These are phyloP conservation scores for Phlogophora meticulosa DNA, from an alignment of 2,888 invertebrate genomes.

Conservation along the genomic window DNA sequence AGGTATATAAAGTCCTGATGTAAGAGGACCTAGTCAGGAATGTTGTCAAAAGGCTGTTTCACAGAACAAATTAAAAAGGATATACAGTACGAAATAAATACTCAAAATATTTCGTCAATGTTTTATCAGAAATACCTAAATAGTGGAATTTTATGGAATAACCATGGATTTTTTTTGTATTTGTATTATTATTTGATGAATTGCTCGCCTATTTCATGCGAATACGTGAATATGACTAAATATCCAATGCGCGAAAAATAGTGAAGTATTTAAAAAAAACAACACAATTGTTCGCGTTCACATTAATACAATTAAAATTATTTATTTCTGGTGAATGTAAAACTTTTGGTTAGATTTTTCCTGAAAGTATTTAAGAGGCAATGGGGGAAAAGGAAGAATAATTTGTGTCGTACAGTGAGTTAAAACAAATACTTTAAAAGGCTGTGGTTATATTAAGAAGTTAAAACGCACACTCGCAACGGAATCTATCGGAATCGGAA, in stretches of 20 bases:
- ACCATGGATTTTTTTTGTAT: background rate
- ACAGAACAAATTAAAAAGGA: background rate
- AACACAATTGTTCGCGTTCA: too few relatives aligned
- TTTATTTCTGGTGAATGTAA: too few relatives aligned
- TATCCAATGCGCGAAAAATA: background rate
- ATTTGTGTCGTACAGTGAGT: too few relatives aligned
- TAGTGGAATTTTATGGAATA: background rate
- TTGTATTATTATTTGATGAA: background rate
- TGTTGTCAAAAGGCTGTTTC: background rate
- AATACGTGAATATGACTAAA: background rate
- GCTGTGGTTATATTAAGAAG: too few relatives aligned
- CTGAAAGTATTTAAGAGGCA: too few relatives aligned
- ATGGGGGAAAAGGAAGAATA: too few relatives aligned
- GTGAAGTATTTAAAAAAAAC: too few relatives aligned
- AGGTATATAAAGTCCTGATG: conserved; percentile 5
- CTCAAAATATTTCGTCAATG: too few relatives aligned
- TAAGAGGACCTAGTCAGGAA: background rate
- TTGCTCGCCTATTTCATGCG: background rate
- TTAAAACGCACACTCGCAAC: too few relatives aligned
- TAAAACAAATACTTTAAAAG: too few relatives aligned
- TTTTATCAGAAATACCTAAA: background rate
- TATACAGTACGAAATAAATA: background rate
- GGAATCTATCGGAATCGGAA: too few relatives aligned
- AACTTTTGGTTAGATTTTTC: background rate
- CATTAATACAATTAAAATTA: too few relatives aligned